phyloP scores from a whole-genome alignment of 2,888 invertebrate species.

The Apotomis capreana region DNA sequence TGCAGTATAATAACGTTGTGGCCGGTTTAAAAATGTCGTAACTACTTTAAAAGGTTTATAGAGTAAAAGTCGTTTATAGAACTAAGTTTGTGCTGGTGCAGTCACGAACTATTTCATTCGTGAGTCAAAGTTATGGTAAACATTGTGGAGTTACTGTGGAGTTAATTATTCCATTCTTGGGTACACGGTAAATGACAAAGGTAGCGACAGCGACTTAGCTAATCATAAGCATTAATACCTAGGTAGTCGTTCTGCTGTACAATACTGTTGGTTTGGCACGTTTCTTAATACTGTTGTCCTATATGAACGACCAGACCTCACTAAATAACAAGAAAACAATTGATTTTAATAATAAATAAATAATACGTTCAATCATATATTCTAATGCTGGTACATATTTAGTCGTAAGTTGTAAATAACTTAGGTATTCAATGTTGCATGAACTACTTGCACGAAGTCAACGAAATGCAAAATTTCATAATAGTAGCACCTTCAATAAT shows the following conservation, averaged over 20 bases:
- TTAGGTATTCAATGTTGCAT: too few species aligned
- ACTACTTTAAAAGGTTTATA: background rate
- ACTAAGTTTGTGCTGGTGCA: background rate
- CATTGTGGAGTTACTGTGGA: slow-evolving; percentile 1
- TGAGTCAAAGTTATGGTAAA: slow-evolving; percentile 28
- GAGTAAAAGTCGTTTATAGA: background rate
- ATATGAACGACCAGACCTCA: too few species aligned
- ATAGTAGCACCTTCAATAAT: too few species aligned
- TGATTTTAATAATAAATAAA: too few species aligned
- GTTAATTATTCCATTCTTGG: slow-evolving; percentile 14
- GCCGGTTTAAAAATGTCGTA: background rate
- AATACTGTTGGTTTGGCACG: too few species aligned
- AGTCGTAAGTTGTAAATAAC: too few species aligned
- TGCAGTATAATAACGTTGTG: background rate
- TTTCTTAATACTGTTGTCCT: too few species aligned
- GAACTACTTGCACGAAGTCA: too few species aligned
- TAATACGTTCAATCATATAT: too few species aligned
- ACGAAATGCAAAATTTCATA: too few species aligned
- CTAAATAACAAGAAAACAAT: too few species aligned
- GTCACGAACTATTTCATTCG: slow-evolving; percentile 20
- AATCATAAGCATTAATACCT: background rate
- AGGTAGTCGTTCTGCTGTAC: background rate
- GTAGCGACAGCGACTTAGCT: background rate
- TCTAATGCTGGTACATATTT: too few species aligned
- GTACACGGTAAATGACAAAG: background rate